Conservation (phyloP, 1,140 invertebrate genomes). For the Apis cerana region DNA sequence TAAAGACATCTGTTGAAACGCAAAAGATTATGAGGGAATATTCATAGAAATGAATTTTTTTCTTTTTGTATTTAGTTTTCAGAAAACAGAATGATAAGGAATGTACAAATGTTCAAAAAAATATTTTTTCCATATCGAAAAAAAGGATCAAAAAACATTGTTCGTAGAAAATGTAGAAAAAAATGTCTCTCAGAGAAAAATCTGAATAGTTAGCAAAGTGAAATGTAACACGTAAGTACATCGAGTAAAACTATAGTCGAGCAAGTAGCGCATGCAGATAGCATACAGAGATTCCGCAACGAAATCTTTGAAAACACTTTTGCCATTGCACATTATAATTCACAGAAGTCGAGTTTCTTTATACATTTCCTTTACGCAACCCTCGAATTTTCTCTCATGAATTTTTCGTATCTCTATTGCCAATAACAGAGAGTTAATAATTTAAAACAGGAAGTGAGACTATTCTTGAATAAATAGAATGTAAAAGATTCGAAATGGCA, state of each 20-base stretch:
- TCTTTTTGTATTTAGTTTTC: too few species aligned
- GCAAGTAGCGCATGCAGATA: slow-evolving; percentile 28
- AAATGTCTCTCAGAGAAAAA: slow-evolving; percentile 19
- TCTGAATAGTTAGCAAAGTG: slow-evolving; percentile 2
- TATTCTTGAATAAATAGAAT: too few species aligned
- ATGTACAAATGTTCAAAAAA: not conserved
- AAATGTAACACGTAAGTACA: slow-evolving; percentile 1
- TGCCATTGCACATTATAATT: slow-evolving; percentile 14
- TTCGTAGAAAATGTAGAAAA: not conserved
- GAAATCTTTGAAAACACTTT: slow-evolving; percentile 17
- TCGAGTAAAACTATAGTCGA: not conserved
- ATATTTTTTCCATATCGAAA: too few species aligned
- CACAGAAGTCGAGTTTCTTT: too few species aligned
- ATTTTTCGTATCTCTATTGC: not conserved
- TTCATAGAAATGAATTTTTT: too few species aligned
- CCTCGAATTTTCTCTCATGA: not conserved
- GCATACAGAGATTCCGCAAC: too few species aligned
- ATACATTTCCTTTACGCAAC: not conserved
- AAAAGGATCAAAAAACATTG: not conserved
- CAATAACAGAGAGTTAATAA: too few species aligned
- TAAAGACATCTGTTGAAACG: not conserved
- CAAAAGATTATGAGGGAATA: too few species aligned
- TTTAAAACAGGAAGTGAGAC: too few species aligned
- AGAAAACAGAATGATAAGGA: too few species aligned
- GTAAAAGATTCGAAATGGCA: not conserved